Evolutionary conservation across 2,797 vertebrate genomes (phyloP), one percentile per base, ranked within the genome.

Genomic region (Paramormyrops hopkinsi): DNA sequence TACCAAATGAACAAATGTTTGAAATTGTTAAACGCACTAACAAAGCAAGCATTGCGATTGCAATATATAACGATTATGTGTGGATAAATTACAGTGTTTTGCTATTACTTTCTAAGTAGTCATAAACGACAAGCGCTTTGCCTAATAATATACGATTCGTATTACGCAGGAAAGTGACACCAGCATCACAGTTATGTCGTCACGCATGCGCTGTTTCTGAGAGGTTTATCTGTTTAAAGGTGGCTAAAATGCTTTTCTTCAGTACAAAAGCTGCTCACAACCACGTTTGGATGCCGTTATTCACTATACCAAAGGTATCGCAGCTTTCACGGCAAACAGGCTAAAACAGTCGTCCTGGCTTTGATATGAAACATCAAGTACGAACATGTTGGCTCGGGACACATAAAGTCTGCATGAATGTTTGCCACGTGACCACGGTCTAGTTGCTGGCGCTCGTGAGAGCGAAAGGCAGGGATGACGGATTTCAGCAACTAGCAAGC

Each of bases 381-480:
- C 25, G 25, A 41, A 56, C 82, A 86, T 82, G 44, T 41, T 44
- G 59, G 54, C 22, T 37, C 56, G 54, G 37, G 41, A 44, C 88
- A 54, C 37, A 59, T 51, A 25, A 51, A 46, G 88, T 56, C 59
- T 86, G 88, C 29, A 5, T 53, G 88, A 54, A n/a, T 25, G n/a
- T 2, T 53, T 12, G 88, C 90, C 91, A 92, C 89, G 89, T 92
- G 91, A 90, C 62, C 53, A 79, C n/a, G 19, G 82, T 90, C 83
- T 89, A 59, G 90, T 89, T 87, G 29, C 87, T 59, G 88, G 90
- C 53, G 85, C 85, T 90, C 50, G 86, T 69, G 9, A 82, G 88
- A 48, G 37, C 88, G 4, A 62, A 82, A 88, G 19, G 62, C 25
- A 73, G 76, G 44, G 37, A 89, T 41, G 69, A 62, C 50, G 83